Conservation (phyloP, 2,113 vertebrate genomes). For the Boulengeromyrus knoepffleri region DNA sequence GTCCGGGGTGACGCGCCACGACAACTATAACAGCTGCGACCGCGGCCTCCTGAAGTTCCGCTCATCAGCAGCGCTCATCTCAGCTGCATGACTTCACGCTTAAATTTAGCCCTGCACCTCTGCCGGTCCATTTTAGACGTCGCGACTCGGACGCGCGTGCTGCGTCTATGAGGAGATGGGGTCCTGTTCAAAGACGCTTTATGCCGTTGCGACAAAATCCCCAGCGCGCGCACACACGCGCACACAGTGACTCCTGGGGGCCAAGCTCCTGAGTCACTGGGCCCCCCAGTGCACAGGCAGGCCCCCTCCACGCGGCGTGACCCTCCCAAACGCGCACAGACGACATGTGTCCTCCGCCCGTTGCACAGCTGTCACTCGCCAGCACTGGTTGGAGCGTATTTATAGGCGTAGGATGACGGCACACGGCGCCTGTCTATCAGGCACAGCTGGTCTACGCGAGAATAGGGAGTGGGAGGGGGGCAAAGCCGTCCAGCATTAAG, state of each 20-base stretch:
- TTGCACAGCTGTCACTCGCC: conserved; percentile 68
- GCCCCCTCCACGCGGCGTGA: conserved; percentile 37
- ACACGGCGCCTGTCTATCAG: conserved; percentile 46
- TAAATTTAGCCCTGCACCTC: not conserved
- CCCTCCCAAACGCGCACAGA: conserved; percentile 47
- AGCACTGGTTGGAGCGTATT: conserved; percentile 58
- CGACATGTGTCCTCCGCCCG: conserved; percentile 53
- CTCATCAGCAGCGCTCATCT: not conserved
- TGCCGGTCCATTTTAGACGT: not conserved
- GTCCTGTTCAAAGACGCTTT: not conserved
- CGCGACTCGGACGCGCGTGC: not conserved
- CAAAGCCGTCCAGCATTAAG: conserved; percentile 43
- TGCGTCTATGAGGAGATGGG: not conserved
- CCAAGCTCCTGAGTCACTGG: not conserved
- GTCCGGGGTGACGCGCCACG: not conserved
- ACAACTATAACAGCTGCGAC: not conserved
- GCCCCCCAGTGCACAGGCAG: not conserved
- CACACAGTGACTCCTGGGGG: not conserved
- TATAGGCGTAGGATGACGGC: conserved; percentile 66
- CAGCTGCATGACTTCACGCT: not conserved
- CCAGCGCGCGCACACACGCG: not conserved
- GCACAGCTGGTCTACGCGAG: conserved; percentile 69
- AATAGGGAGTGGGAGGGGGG: conserved; percentile 63
- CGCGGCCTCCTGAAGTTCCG: not conserved
- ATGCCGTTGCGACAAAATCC: not conserved